These are phyloP conservation scores for Clusia tigrina DNA, from an alignment of 2,888 invertebrate genomes.

Conservation along the genomic window DNA sequence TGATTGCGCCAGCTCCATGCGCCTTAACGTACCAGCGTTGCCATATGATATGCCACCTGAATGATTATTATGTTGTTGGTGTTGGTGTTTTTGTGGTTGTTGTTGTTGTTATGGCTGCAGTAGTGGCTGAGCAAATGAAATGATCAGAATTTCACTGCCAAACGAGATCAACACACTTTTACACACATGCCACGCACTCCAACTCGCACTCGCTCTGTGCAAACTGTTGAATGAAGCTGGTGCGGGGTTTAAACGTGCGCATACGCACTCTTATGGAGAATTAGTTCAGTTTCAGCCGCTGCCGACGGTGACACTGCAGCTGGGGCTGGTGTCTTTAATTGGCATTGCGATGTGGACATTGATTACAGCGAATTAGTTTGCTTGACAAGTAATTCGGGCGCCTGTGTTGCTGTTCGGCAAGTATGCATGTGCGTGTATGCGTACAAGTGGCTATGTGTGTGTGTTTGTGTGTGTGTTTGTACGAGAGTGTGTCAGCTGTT, in stretches of 20 bases:
- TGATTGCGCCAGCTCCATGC: not conserved
- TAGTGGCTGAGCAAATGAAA: not conserved
- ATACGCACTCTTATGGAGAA: constrained; percentile 45
- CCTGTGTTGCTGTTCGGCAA: not conserved
- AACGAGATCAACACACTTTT: constrained; percentile 16
- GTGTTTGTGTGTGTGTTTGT: no score
- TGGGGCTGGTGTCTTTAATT: constrained; percentile 50
- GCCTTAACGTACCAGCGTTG: not conserved
- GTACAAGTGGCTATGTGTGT: no score
- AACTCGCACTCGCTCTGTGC: not conserved
- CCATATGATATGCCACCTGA: not conserved
- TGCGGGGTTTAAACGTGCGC: not conserved
- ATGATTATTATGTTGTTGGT: not conserved
- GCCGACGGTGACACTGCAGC: no score
- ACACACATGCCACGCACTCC: constrained; percentile 5
- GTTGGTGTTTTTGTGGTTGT: constrained; percentile 4
- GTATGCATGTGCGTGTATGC: not conserved
- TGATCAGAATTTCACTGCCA: not conserved
- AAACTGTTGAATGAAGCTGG: not conserved
- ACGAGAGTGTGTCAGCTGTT: no score
- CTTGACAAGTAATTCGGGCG: not conserved
- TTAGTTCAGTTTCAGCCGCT: constrained; percentile 49
- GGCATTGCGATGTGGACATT: constrained; percentile 29
- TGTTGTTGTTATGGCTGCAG: not conserved
- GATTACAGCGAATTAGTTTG: not conserved